A percentile compares a stretch with the other conserved stretches of the same genome.
phyloP scores from a whole-genome alignment of 2,888 invertebrate genomes.

The Dastarcus helophoroides region DNA sequence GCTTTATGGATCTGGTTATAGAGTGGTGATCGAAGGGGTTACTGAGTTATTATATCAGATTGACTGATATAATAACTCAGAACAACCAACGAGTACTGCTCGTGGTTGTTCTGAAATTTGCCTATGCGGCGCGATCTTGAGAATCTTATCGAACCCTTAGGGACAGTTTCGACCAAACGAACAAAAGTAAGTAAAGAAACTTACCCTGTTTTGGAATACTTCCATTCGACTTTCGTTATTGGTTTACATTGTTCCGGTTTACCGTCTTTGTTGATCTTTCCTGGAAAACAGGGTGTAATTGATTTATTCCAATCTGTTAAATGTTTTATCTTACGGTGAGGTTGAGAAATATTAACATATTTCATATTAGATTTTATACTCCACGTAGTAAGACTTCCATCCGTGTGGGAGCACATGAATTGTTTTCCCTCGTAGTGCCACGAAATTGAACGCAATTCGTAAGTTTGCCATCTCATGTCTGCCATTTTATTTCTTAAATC shows the following conservation, averaged over 20 bases:
- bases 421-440: conserved; percentile 99
- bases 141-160: too few species aligned
- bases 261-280: conserved; percentile 84
- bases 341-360: conserved; percentile 73
- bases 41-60: too few species aligned
- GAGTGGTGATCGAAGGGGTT: too few species aligned
- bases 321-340: conserved; percentile 91
- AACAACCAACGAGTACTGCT: too few species aligned
- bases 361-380: conserved; percentile 63
- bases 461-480: conserved; percentile 71
- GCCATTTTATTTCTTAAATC: conserved; percentile 79
- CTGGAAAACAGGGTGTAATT: conserved; percentile 53
- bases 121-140: too few species aligned
- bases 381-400: conserved; percentile 95
- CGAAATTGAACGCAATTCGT: conserved; percentile 74
- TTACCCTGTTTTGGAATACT: conserved; percentile 74
- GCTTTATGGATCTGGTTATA: too few species aligned
- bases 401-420: conserved; percentile 91
- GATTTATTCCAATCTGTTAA: too few species aligned
- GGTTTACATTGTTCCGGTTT: conserved; percentile 88
- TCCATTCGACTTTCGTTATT: conserved; percentile 94
- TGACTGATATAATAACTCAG: too few species aligned
- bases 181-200: too few species aligned
- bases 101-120: too few species aligned
- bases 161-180: too few species aligned